Conservation (phyloP, 2,113 vertebrate species). For the Emydocephalus ijimae region DNA sequence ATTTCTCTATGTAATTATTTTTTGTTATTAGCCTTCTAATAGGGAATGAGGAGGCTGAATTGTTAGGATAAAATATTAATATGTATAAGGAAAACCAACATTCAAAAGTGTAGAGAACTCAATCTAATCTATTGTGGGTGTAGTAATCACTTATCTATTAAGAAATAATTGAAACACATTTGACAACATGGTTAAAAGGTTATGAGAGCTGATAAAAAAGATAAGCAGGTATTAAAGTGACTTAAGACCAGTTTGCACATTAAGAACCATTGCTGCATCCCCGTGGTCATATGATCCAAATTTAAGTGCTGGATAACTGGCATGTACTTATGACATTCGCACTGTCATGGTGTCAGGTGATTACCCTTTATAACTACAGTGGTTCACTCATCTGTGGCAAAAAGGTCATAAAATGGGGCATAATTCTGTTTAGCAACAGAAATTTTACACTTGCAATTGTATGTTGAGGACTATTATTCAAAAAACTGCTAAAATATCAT, state of each 20-base stretch:
- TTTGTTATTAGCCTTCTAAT: background rate
- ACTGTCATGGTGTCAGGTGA: background rate
- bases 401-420: too few species aligned
- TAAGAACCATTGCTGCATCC: background rate
- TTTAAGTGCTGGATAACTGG: background rate
- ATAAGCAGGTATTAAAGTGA: background rate
- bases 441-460: too few species aligned
- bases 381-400: too few species aligned
- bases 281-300: background rate
- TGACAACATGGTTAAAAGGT: constrained; percentile 1
- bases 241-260: background rate
- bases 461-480: background rate
- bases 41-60: background rate
- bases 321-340: background rate
- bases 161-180: background rate
- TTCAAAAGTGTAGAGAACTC: background rate
- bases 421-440: too few species aligned
- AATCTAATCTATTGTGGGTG: background rate
- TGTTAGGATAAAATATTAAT: background rate
- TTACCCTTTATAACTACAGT: background rate
- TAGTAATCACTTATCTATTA: background rate
- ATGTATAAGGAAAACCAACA: background rate
- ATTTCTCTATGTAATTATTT: background rate
- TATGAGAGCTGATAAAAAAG: background rate
- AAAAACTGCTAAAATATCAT: constrained; percentile 26